Evolutionary conservation across 2,888 invertebrate genomes (phyloP).

Genomic region (Brachypterus glaber): DNA sequence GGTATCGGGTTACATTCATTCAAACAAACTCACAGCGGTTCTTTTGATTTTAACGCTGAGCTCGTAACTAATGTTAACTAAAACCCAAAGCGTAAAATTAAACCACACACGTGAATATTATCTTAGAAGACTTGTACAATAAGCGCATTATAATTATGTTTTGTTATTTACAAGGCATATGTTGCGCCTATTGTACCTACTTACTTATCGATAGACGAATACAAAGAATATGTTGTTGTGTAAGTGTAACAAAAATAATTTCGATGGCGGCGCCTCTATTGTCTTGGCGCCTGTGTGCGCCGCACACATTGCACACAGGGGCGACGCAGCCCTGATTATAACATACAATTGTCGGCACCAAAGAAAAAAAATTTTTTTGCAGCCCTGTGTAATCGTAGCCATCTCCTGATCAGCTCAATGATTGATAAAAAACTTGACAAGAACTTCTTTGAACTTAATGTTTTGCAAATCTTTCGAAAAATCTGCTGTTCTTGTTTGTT

Average conservation of each 20-base stretch:
- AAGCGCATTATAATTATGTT: too few relatives aligned
- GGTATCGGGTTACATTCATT: too few relatives aligned
- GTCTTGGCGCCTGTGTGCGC: constrained; percentile 18
- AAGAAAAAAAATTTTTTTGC: too few relatives aligned
- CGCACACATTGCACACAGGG: constrained; percentile 20
- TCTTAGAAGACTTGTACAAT: too few relatives aligned
- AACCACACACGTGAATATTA: too few relatives aligned
- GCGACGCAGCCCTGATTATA: constrained; percentile 15
- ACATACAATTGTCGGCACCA: too few relatives aligned
- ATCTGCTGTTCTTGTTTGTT: constrained; percentile 17
- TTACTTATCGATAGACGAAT: constrained; percentile 13
- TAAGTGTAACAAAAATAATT: constrained; percentile 11
- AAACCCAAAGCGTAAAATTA: too few relatives aligned
- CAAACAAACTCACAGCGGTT: too few relatives aligned
- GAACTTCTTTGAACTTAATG: constrained; percentile 21
- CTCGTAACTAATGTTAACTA: too few relatives aligned
- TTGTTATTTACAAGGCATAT: constrained; percentile 7
- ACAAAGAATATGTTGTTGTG: constrained; percentile 10
- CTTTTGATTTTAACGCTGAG: too few relatives aligned
- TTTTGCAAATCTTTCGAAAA: constrained; percentile 17
- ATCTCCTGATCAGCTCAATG: constrained; percentile 26
- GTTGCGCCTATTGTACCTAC: constrained; percentile 9
- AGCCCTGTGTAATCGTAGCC: constrained; percentile 22
- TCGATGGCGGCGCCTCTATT: constrained; percentile 15
- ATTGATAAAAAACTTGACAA: constrained; percentile 26